phyloP scores from a whole-genome alignment of 64 coral and sea anemone genomes.

The Stichodactyla helianthus region DNA sequence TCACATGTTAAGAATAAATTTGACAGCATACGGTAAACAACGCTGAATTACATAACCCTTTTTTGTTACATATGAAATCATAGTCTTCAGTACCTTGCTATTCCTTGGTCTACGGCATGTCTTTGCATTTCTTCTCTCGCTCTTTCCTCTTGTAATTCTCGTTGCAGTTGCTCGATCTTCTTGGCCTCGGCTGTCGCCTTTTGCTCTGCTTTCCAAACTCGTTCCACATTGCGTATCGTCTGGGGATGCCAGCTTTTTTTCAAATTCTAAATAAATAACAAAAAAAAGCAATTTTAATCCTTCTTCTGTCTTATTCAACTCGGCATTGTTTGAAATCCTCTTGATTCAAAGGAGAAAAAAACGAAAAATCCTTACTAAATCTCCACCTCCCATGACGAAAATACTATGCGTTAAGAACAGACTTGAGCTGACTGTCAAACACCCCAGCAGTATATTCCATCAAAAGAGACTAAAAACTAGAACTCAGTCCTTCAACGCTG shows the following conservation, averaged over 20 bases:
- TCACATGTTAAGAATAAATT: no score
- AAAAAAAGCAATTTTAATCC: background rate
- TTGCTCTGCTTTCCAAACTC: constrained; percentile 98
- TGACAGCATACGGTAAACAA: no score
- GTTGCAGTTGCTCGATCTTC: constrained; percentile 93
- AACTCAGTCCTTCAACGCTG: background rate
- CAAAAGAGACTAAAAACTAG: background rate
- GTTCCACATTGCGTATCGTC: constrained; percentile 96
- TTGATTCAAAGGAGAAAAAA: constrained; percentile 10
- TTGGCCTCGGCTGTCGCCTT: constrained; percentile 93
- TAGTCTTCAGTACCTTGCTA: constrained; percentile 49
- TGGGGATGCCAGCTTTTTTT: constrained; percentile 99
- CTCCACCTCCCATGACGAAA: constrained; percentile 82
- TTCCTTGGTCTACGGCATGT: constrained; percentile 95
- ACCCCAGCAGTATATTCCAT: background rate
- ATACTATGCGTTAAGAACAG: background rate
- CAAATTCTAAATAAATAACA: constrained; percentile 78
- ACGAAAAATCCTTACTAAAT: constrained; percentile 63
- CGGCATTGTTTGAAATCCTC: background rate
- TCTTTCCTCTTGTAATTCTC: constrained; percentile 87
- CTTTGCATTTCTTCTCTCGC: constrained; percentile 95
- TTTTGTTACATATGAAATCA: background rate
- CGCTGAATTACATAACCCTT: background rate
- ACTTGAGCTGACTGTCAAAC: background rate
- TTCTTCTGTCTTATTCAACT: background rate